Percentiles rank a stretch among this genome's conserved stretches.
These are phyloP conservation scores for Callinectes sapidus DNA, from an alignment of 2,888 invertebrate genomes.

Conservation along the genomic window DNA sequence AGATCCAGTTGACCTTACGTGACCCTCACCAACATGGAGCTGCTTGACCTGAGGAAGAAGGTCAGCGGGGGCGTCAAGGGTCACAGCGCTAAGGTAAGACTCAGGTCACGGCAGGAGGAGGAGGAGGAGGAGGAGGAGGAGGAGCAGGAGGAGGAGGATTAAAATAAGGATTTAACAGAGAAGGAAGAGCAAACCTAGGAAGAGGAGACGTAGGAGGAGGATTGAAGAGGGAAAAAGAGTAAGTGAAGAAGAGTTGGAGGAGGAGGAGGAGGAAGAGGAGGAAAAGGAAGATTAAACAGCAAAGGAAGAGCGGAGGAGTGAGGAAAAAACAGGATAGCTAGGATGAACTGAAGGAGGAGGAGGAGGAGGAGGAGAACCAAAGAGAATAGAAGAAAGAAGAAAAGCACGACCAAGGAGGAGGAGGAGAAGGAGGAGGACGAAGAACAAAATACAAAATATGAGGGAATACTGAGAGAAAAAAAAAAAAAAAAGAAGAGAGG, in stretches of 20 bases:
- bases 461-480: no score
- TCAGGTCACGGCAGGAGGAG: background rate
- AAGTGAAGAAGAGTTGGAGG: background rate
- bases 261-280: background rate
- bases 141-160: constrained; percentile 27
- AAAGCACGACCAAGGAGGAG: background rate
- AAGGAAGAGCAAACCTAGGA: background rate
- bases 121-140: constrained; percentile 2
- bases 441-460: no score
- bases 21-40: constrained; percentile 39
- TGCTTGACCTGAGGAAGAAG: constrained; percentile 51
- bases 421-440: background rate
- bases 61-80: constrained; percentile 28
- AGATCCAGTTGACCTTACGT: background rate
- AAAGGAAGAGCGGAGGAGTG: background rate
- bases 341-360: background rate
- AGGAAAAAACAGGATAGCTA: no score
- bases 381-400: background rate
- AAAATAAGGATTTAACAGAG: background rate
- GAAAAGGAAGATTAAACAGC: no score
- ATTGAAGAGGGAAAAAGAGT: background rate
- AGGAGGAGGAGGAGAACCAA: background rate
- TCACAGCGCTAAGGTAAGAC: constrained; percentile 50
- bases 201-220: background rate
- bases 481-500: no score